Conservation (phyloP, 1,140 invertebrate species). For the Scaptomyza hsui region DNA sequence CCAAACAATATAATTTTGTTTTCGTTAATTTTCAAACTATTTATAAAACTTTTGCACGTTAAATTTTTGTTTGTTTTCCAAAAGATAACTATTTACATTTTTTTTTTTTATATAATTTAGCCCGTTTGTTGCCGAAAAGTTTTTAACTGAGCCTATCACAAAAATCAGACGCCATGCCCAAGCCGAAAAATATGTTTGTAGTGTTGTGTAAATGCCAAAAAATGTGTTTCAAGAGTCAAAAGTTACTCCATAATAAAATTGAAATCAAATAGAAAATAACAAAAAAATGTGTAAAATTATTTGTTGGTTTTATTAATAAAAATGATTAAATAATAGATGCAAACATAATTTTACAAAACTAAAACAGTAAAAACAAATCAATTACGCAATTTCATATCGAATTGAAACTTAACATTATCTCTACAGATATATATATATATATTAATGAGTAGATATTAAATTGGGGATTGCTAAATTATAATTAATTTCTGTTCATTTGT, state of each 20-base stretch:
- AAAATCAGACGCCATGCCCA: slow-evolving; percentile 70
- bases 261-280: slow-evolving; percentile 5
- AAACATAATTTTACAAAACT: slow-evolving; percentile 66
- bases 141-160: slow-evolving; percentile 69
- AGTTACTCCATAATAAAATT: slow-evolving; percentile 28
- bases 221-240: slow-evolving; percentile 21
- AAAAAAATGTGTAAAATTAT: slow-evolving; percentile 38
- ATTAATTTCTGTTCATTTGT: slow-evolving; percentile 33
- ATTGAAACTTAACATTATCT: slow-evolving; percentile 34
- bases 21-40: slow-evolving; percentile 36
- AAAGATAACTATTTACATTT: slow-evolving; percentile 64
- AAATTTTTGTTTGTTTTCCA: slow-evolving; percentile 17
- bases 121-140: slow-evolving; percentile 57
- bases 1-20: slow-evolving; percentile 55
- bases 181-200: slow-evolving; percentile 50
- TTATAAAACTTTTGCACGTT: slow-evolving; percentile 77
- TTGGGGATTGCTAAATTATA: slow-evolving; percentile 33
- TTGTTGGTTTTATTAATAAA: slow-evolving; percentile 58
- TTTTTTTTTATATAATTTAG: slow-evolving; percentile 32
- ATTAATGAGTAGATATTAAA: slow-evolving; percentile 29
- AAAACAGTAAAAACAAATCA: slow-evolving; percentile 72
- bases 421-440: slow-evolving; percentile 26
- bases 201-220: slow-evolving; percentile 50
- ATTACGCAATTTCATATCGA: slow-evolving; percentile 57
- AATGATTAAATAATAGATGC: slow-evolving; percentile 70